Percentiles rank a stretch among this genome's conserved stretches.
Conservation (phyloP, 2,888 invertebrate species). For the Rhorus exstirpatorius region DNA sequence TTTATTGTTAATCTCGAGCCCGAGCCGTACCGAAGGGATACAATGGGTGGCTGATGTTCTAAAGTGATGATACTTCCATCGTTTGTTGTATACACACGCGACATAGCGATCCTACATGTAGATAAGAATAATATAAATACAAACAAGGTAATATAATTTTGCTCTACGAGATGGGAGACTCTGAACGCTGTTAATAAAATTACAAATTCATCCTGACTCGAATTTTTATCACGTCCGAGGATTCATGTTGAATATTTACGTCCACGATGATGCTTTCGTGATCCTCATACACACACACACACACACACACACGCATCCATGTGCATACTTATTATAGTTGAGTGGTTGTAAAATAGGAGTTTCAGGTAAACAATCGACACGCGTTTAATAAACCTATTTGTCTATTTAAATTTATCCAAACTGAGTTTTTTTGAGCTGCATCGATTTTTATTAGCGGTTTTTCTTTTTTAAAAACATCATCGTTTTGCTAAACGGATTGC, state of each 20-base stretch:
- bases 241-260: neutral
- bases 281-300: conserved; percentile 28
- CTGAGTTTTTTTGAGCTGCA: conserved; percentile 1
- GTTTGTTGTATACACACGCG: conserved; percentile 52
- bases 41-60: conserved; percentile 39
- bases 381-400: conserved; percentile 80
- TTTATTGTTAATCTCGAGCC: conserved; percentile 42
- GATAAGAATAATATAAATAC: conserved; percentile 52
- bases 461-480: neutral
- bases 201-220: conserved; percentile 19
- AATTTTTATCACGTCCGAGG: conserved; percentile 7
- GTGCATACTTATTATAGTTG: conserved; percentile 63
- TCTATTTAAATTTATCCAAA: conserved; percentile 72
- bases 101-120: conserved; percentile 63
- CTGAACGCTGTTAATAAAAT: conserved; percentile 18
- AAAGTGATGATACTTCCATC: conserved; percentile 67
- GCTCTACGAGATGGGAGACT: conserved; percentile 26
- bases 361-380: conserved; percentile 73
- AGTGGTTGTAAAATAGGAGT: conserved; percentile 76
- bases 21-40: conserved; percentile 14
- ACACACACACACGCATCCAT: no score
- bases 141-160: conserved; percentile 46
- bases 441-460: neutral
- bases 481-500: no score
- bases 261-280: conserved; percentile 20